These are phyloP conservation scores for Cryptus viduatorius DNA, from an alignment of 2,888 invertebrate genomes.

Conservation along the genomic window DNA sequence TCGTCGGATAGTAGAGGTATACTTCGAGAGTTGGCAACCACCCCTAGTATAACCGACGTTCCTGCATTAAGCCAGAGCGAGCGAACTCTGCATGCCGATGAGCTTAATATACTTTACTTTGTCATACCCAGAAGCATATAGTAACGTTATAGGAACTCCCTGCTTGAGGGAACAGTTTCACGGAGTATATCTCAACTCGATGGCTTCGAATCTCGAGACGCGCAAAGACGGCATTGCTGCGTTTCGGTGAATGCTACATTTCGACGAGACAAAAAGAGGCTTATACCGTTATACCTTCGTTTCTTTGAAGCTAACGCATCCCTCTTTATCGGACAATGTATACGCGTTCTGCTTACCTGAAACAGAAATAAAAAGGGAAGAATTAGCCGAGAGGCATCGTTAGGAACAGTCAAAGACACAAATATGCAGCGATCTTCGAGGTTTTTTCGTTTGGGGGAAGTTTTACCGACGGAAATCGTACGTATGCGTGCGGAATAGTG, in stretches of 20 bases:
- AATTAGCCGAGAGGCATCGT: neutral
- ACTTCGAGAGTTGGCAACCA: slow-evolving; percentile 68
- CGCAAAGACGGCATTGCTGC: neutral
- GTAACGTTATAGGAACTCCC: slow-evolving; percentile 36
- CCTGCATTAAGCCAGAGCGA: slow-evolving; percentile 79
- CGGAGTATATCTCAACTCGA: slow-evolving; percentile 38
- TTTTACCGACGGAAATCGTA: neutral
- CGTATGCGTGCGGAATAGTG: neutral
- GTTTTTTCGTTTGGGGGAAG: neutral
- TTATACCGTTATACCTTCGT: neutral
- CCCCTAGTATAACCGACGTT: slow-evolving; percentile 63
- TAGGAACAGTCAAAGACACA: neutral
- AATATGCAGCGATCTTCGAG: neutral
- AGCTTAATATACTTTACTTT: slow-evolving; percentile 83
- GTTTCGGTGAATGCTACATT: neutral
- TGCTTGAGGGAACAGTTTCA: slow-evolving; percentile 21
- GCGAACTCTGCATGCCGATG: slow-evolving; percentile 82
- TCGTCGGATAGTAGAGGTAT: slow-evolving; percentile 32
- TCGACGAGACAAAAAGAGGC: neutral
- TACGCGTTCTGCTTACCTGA: slow-evolving; percentile 76
- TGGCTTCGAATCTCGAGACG: slow-evolving; percentile 17
- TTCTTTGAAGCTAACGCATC: slow-evolving; percentile 8
- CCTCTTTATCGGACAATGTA: slow-evolving; percentile 24
- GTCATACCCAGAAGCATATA: slow-evolving; percentile 73
- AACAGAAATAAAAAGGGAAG: slow-evolving; percentile 72